phyloP scores from a whole-genome alignment of 2,113 vertebrate genomes.

The Hypomesus transpacificus region DNA sequence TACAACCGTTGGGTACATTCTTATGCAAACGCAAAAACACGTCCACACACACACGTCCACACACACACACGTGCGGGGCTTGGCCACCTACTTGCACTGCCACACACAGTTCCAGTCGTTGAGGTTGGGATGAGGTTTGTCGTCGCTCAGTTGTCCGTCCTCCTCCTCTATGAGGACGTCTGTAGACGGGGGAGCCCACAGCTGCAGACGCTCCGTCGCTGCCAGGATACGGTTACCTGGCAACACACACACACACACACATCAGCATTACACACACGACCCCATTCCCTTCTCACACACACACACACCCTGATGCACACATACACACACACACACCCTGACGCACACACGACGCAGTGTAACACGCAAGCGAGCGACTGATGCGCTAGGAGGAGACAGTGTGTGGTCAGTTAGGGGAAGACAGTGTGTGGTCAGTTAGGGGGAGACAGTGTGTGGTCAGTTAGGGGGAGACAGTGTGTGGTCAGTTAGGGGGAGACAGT shows the following conservation, averaged over 20 bases:
- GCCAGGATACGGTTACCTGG: slow-evolving; percentile 93
- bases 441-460: no score
- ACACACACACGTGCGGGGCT: background rate
- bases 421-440: slow-evolving; percentile 22
- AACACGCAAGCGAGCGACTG: background rate
- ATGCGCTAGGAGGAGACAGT: slow-evolving; percentile 8
- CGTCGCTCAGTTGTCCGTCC: slow-evolving; percentile 72
- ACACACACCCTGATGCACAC: slow-evolving; percentile 21
- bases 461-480: no score
- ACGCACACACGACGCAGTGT: slow-evolving; percentile 9
- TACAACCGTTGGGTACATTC: background rate
- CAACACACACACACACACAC: slow-evolving; percentile 38
- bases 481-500: no score
- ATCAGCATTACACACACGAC: background rate
- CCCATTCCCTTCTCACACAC: slow-evolving; percentile 19
- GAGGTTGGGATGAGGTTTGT: slow-evolving; percentile 81
- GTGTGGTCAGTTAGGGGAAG: slow-evolving; percentile 17
- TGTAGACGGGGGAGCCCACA: slow-evolving; percentile 89
- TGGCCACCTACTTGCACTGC: slow-evolving; percentile 90
- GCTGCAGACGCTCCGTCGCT: slow-evolving; percentile 87
- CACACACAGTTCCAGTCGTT: slow-evolving; percentile 97
- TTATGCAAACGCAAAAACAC: background rate
- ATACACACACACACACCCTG: background rate
- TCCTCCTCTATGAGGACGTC: slow-evolving; percentile 88
- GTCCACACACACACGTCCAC: background rate